Conservation (phyloP, 2,797 vertebrate genomes). For the Morelia viridis region DNA sequence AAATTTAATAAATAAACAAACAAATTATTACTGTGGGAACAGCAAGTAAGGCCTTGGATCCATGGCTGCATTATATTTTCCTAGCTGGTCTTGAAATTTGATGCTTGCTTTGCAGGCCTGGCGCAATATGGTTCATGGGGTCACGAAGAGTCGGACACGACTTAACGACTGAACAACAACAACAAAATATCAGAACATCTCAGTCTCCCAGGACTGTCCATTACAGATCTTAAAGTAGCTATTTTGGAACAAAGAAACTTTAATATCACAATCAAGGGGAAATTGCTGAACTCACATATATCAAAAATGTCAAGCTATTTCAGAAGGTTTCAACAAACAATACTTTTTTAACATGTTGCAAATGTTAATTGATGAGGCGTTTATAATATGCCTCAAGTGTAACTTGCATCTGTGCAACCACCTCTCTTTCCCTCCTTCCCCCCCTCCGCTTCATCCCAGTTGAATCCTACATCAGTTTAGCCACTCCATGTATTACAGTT, state of each 20-base stretch:
- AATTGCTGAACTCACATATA: neutral
- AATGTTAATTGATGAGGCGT: neutral
- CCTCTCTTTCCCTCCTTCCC: neutral
- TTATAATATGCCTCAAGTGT: neutral
- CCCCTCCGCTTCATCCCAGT: neutral
- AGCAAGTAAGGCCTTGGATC: neutral
- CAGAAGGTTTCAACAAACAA: neutral
- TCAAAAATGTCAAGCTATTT: neutral
- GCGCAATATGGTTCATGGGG: too few species aligned
- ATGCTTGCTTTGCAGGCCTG: neutral
- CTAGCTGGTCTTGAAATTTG: neutral
- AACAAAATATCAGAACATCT: neutral
- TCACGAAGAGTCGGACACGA: too few species aligned
- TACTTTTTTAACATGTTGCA: neutral
- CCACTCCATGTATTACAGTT: neutral
- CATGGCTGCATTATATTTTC: neutral
- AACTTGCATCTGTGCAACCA: neutral
- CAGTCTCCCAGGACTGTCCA: neutral
- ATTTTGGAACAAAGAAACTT: neutral
- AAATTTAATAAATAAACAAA: too few species aligned
- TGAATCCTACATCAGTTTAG: neutral
- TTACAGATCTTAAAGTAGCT: neutral
- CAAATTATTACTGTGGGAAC: neutral
- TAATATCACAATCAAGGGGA: neutral
- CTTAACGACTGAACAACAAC: too few species aligned